Base-by-base conservation (phyloP, 2,888 invertebrate species). In the Lasius fuliginosus region DNA sequence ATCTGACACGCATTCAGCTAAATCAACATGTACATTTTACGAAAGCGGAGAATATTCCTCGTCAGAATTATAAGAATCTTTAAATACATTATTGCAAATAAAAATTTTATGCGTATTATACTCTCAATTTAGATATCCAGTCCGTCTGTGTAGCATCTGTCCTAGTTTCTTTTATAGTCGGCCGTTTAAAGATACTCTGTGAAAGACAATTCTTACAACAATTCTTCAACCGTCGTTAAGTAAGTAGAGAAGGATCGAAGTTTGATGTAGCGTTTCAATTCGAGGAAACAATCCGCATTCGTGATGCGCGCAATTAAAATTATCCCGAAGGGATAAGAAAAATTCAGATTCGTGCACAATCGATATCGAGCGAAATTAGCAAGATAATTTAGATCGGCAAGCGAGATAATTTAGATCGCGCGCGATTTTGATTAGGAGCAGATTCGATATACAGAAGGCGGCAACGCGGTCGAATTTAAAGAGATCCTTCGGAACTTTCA, bases 321-420 rank as follows among this genome's bases (percentile, higher is more conserved):
- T 93, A 88, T 83, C 85, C 62, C 68, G 71, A 40, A 8, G 85
- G 87, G 92, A 93, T 92, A 93, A 84, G 85, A 85, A 86, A 83
- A 89, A 90, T 90, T 84, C 86, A 77, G 83, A 93, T 93, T 93
- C 92, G 92, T 91, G 87, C 91, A 89, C 89, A 92, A 92, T 92
- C 92, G 92, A 92, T 93, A 88, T 62, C 82, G 62, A 27, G 88
- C 81, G 82, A 93, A 92, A 92, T 92, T 92, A 93, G 91, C 90
- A 86, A 90, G 90, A 93, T 92, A 91, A 92, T 93, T 92, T 91
- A 92, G 93, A 93, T 92, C 84, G 85, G 87, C 87, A 79, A 87
- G 81, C 86, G 64, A 91, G 93, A 36, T 36, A 36, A 36, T 36
- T 36, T 36, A 0, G 36, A 93, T 93, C 90, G 49, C 56, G 46